Conservation (phyloP, 1,140 invertebrate species). For the Notospermus geniculatus region DNA sequence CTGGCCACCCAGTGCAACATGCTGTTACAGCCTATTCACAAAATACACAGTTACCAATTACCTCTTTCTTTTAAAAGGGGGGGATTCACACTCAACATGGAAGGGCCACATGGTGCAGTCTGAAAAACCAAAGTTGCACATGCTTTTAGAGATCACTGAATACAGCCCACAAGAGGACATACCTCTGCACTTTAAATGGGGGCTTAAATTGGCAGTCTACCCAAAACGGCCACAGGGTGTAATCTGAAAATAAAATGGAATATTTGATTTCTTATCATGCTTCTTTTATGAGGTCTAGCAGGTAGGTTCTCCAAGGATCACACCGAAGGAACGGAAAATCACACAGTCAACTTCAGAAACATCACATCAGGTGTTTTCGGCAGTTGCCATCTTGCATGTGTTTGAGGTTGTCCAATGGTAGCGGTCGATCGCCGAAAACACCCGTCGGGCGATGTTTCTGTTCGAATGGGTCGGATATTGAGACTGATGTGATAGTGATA, state of each 20-base stretch:
- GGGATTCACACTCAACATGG: background rate
- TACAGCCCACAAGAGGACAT: constrained; percentile 15
- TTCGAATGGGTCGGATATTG: too few species aligned
- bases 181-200: constrained; percentile 63
- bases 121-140: background rate
- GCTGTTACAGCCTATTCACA: too few species aligned
- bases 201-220: constrained; percentile 70
- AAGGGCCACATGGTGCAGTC: background rate
- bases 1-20: too few species aligned
- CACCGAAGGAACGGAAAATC: too few species aligned
- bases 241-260: constrained; percentile 62
- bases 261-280: background rate
- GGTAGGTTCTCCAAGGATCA: too few species aligned
- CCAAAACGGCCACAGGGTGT: constrained; percentile 77
- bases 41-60: background rate
- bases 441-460: too few species aligned
- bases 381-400: too few species aligned
- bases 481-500: too few species aligned
- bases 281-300: background rate
- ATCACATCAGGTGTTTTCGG: too few species aligned
- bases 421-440: too few species aligned
- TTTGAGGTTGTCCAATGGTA: too few species aligned
- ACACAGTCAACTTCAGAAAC: too few species aligned
- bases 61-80: background rate
- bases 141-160: background rate